phyloP scores from a whole-genome alignment of 2,888 invertebrate species.

The Mimumesa dahlbomi region DNA sequence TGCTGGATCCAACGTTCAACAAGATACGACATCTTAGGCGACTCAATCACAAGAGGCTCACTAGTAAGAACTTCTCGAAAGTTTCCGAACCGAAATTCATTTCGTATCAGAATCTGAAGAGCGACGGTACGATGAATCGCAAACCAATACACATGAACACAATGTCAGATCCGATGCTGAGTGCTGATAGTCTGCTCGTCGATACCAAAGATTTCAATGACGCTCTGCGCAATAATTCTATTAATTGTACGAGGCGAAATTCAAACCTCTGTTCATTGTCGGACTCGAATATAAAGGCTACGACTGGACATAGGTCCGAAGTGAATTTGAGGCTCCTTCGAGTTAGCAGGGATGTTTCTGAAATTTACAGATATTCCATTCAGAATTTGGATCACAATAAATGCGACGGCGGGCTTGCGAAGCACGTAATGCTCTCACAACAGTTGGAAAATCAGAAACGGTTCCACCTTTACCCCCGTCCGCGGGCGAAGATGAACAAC shows the following conservation, averaged over 20 bases:
- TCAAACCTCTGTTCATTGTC: conserved; percentile 74
- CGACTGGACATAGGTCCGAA: conserved; percentile 41
- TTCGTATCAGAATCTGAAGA: conserved; percentile 76
- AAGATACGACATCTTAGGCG: conserved; percentile 74
- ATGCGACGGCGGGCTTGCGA: conserved; percentile 46
- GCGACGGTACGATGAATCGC: conserved; percentile 57
- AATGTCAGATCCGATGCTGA: conserved; percentile 75
- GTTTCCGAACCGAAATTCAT: conserved; percentile 71
- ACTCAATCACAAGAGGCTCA: conserved; percentile 69
- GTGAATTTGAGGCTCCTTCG: conserved; percentile 52
- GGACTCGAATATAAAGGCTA: conserved; percentile 74
- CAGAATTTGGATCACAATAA: conserved; percentile 70
- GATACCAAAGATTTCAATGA: conserved; percentile 52
- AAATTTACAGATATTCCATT: conserved; percentile 63
- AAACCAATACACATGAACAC: conserved; percentile 69
- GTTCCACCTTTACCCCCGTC: conserved; percentile 33
- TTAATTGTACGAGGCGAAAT: conserved; percentile 54
- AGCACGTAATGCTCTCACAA: conserved; percentile 56
- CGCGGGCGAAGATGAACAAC: conserved; percentile 33
- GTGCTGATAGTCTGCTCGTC: conserved; percentile 54
- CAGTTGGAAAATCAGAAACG: conserved; percentile 64
- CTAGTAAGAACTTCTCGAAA: conserved; percentile 60
- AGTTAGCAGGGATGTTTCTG: conserved; percentile 2
- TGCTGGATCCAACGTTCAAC: conserved; percentile 75
- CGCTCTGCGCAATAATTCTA: conserved; percentile 42